Base-by-base conservation (phyloP, 2,797 vertebrate species). In the Anabacerthia variegaticeps region DNA sequence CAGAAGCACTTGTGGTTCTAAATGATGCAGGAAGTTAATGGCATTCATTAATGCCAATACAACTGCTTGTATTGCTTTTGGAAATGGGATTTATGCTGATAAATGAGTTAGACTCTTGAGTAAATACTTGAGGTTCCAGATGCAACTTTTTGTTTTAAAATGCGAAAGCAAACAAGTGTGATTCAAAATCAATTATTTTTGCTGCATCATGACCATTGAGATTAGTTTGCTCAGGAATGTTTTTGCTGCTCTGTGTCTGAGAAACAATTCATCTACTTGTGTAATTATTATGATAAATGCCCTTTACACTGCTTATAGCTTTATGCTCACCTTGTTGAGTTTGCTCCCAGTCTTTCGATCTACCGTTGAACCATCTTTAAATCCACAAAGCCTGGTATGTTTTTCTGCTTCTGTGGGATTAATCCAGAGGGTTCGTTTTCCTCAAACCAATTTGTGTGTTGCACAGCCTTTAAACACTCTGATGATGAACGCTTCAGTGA, bases 401-500 rank as follows among this genome's bases (percentile, higher is more conserved):
- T 36, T 46, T 74, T 58, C 67, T 75, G 59, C 46, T 87, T 72
- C n/a, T 69, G 16, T 10, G n/a, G 75, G n/a, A 59, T 77, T 52
- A 49, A 63, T 78, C 34, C 39, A 32, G 81, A 51, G 37, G 56
- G n/a, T 85, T 92, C 55, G 37, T 85, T 95, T 92, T 97, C 89
- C 88, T 97, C 51, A 95, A 92, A 77, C 68, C 55, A 16, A 79
- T 91, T 97, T 97, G 4, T 97, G 10, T 98, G 88, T 98, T 94
- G 84, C 97, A 77, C 98, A 99, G 99, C 96, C 56, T 84, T 98
- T 96, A 98, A 97, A 95, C 93, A 97, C 78, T 96, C 96, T 93
- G 98, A 98, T 92, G 99, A 98, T 94, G 98, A 98, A 14, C 97
- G 96, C 77, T 97, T 98, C 97, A 98, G 98, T 91, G 99, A 99